Evolutionary conservation across 2,888 invertebrate genomes (phyloP).

Genomic region (Cryptus viduatorius): DNA sequence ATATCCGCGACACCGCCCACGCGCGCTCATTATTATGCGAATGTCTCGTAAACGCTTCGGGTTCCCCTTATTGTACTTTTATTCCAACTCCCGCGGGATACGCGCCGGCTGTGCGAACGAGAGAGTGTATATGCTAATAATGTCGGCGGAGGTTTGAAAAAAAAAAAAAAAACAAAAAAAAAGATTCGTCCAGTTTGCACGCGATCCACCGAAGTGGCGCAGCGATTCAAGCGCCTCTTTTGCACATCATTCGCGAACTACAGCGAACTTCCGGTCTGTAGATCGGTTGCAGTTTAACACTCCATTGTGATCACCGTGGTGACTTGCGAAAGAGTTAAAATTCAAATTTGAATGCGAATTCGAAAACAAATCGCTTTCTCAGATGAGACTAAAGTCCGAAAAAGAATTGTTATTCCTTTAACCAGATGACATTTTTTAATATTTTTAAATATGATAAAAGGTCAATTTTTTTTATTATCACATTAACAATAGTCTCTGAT

Average conservation of each 20-base stretch:
- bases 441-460: too few relatives aligned
- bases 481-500: too few relatives aligned
- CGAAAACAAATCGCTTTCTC: too few relatives aligned
- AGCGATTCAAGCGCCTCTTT: slow-evolving; percentile 12
- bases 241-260: slow-evolving; percentile 1
- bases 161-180: neutral
- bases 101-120: neutral
- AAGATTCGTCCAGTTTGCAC: slow-evolving; percentile 16
- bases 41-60: slow-evolving; percentile 56
- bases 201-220: slow-evolving; percentile 19
- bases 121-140: slow-evolving; percentile 39
- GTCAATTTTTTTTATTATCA: too few relatives aligned
- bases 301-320: neutral
- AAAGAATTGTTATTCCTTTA: too few relatives aligned
- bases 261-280: neutral
- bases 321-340: too few relatives aligned
- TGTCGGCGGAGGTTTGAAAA: neutral
- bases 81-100: slow-evolving; percentile 9
- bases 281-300: neutral
- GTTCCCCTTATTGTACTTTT: slow-evolving; percentile 55
- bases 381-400: too few relatives aligned
- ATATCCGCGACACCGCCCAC: slow-evolving; percentile 59
- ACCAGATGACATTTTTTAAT: too few relatives aligned
- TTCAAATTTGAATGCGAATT: too few relatives aligned
- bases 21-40: slow-evolving; percentile 49